phyloP scores from a whole-genome alignment of 2,888 invertebrate species.

The Stenoptilia bipunctidactyla region DNA sequence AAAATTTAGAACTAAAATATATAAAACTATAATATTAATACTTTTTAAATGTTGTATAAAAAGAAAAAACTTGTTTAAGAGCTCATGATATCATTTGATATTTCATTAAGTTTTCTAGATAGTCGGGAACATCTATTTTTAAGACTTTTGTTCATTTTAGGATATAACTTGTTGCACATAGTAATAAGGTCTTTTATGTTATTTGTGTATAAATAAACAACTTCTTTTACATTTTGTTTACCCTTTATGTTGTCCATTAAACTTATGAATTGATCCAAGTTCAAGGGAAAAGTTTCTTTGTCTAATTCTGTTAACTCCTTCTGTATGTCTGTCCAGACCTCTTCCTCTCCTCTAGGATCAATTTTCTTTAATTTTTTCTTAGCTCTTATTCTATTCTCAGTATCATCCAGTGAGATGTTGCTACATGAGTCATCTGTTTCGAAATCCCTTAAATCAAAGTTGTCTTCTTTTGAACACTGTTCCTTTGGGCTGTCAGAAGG shows the following conservation, averaged over 20 bases:
- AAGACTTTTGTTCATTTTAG: constrained; percentile 7
- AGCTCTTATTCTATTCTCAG: not conserved
- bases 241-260: no score
- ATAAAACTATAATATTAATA: not conserved
- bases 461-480: no score
- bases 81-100: not conserved
- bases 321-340: constrained; percentile 10
- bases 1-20: not conserved
- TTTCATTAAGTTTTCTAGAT: constrained; percentile 5
- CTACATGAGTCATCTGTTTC: constrained; percentile 3
- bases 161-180: constrained; percentile 3
- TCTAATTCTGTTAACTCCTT: constrained; percentile 3
- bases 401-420: not conserved
- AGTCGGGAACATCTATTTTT: constrained; percentile 8
- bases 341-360: constrained; percentile 7
- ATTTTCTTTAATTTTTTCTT: constrained; percentile 7
- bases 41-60: no score
- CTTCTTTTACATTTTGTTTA: constrained; percentile 9
- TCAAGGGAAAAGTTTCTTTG: constrained; percentile 1
- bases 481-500: no score
- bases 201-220: not conserved
- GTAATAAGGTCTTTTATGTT: constrained; percentile 2
- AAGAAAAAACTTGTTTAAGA: no score
- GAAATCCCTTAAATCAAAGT: not conserved
- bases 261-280: no score